Evolutionary conservation across 2,797 vertebrate genomes (phyloP).

Genomic region (Silurus lanzhouensis): DNA sequence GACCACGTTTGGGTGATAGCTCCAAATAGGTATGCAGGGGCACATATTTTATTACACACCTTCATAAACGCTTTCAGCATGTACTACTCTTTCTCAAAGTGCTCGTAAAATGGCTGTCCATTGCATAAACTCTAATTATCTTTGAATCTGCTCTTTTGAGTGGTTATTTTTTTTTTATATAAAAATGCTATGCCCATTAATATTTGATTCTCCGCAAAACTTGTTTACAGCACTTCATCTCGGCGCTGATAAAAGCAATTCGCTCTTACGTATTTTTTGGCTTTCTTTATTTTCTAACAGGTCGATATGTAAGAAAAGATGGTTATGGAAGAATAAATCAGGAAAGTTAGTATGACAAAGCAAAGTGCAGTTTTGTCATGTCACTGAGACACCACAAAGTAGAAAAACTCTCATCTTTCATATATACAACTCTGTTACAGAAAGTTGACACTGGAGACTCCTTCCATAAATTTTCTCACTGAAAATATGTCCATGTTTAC

Average conservation of each 20-base stretch:
- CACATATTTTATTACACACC: conserved; percentile 1
- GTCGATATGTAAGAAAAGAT: background rate
- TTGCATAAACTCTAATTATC: background rate
- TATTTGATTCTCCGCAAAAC: background rate
- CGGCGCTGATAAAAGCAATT: background rate
- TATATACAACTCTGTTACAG: background rate
- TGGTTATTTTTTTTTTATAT: background rate
- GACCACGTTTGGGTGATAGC: background rate
- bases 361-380: too few relatives aligned
- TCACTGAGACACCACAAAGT: too few relatives aligned
- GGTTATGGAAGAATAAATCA: too few relatives aligned
- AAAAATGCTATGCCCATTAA: background rate
- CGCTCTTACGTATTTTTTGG: background rate
- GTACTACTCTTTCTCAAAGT: background rate
- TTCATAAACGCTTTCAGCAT: background rate
- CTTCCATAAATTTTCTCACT: background rate
- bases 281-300: background rate
- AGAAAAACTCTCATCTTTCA: too few relatives aligned
- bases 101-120: background rate
- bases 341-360: too few relatives aligned
- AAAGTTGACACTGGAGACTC: background rate
- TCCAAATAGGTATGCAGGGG: background rate
- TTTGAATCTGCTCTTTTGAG: background rate
- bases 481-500: background rate
- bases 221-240: background rate